phyloP scores from a whole-genome alignment of 2,113 vertebrate genomes.

The Ciconia maguari region DNA sequence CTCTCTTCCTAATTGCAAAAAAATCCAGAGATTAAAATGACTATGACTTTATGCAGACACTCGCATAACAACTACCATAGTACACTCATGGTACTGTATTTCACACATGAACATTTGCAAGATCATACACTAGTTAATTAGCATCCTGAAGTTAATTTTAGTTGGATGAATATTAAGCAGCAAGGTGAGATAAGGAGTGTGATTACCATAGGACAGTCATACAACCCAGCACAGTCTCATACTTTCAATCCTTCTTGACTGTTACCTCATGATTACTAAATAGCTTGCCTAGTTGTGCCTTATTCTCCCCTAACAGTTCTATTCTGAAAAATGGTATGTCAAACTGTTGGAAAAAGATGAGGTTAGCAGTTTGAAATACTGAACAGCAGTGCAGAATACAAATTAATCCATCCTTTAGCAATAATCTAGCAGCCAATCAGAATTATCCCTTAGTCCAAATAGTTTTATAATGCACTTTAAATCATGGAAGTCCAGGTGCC shows the following conservation, averaged over 20 bases:
- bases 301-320: slow-evolving; percentile 36
- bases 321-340: slow-evolving; percentile 35
- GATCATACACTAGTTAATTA: background rate
- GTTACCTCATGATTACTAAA: slow-evolving; percentile 65
- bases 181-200: slow-evolving; percentile 41
- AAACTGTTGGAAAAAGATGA: slow-evolving; percentile 52
- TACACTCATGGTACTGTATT: background rate
- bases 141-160: slow-evolving; percentile 48
- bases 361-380: slow-evolving; percentile 54
- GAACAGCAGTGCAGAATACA: slow-evolving; percentile 59
- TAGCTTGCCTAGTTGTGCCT: slow-evolving; percentile 51
- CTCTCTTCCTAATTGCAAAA: background rate
- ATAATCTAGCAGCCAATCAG: slow-evolving; percentile 69
- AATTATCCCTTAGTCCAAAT: slow-evolving; percentile 56
- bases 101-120: background rate
- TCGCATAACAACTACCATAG: background rate
- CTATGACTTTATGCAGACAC: background rate
- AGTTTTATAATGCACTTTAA: slow-evolving; percentile 60
- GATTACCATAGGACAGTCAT: slow-evolving; percentile 43
- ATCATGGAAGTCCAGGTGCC: slow-evolving; percentile 51
- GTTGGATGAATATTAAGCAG: slow-evolving; percentile 46
- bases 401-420: slow-evolving; percentile 63
- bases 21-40: background rate
- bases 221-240: slow-evolving; percentile 5
- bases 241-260: slow-evolving; percentile 31